These are phyloP conservation scores for Hymenopus coronatus DNA, from an alignment of 2,888 invertebrate species.

Conservation along the genomic window DNA sequence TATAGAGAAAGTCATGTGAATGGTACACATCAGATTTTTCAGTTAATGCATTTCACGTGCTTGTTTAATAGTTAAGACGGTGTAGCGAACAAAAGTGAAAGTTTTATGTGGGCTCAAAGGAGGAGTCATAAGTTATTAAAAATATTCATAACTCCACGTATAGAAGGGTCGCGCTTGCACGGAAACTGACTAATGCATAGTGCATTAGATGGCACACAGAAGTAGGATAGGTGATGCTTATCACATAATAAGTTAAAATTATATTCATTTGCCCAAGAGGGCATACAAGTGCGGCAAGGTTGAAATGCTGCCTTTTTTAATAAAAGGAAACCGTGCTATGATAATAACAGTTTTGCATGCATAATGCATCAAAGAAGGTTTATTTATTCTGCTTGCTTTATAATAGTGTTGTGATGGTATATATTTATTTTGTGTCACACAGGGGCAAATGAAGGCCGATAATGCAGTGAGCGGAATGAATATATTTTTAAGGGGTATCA, in stretches of 20 bases:
- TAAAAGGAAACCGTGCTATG: background rate
- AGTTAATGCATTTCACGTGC: too few relatives aligned
- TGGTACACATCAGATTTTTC: too few relatives aligned
- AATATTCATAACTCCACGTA: conserved; percentile 9
- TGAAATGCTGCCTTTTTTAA: conserved; percentile 7
- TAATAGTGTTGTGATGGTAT: background rate
- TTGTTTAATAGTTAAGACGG: background rate
- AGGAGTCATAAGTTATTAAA: background rate
- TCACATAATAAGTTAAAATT: conserved; percentile 22
- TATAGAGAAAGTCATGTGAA: too few relatives aligned
- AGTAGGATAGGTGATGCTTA: conserved; percentile 1
- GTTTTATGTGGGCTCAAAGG: background rate
- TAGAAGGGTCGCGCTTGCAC: background rate
- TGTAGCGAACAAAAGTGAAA: background rate
- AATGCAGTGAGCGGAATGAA: background rate
- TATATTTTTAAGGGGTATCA: background rate
- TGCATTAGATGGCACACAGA: background rate
- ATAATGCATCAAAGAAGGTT: conserved; percentile 8
- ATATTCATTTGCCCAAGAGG: conserved; percentile 19
- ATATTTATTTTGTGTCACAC: background rate
- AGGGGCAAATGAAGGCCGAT: background rate
- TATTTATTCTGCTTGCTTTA: background rate
- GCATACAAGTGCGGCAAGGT: background rate
- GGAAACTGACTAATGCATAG: conserved; percentile 4
- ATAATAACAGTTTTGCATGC: conserved; percentile 17